These are phyloP conservation scores for Ennomos fuscantarius DNA, from an alignment of 2,888 invertebrate species.

Conservation along the genomic window DNA sequence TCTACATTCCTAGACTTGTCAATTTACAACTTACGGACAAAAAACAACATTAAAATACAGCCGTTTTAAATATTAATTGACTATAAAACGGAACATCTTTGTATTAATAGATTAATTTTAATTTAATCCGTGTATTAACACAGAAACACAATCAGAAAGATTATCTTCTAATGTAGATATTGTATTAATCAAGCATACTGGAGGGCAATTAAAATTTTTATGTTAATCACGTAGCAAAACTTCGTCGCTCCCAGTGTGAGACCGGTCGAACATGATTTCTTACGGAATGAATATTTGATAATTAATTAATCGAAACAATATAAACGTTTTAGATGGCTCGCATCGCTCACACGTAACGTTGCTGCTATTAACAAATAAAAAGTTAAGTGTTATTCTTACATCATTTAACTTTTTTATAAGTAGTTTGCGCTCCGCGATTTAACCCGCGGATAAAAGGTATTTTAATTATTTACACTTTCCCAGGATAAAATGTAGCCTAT, in stretches of 20 bases:
- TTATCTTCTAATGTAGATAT: conserved; percentile 54
- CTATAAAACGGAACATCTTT: conserved; percentile 50
- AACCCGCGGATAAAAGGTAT: no score
- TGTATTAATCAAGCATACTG: conserved; percentile 58
- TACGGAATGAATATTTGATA: conserved; percentile 51
- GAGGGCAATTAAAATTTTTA: conserved; percentile 77
- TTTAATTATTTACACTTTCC: no score
- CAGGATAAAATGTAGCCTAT: no score
- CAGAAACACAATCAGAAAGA: conserved; percentile 49
- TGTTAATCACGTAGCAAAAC: conserved; percentile 64
- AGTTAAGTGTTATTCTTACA: no score
- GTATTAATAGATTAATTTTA: conserved; percentile 44
- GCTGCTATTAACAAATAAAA: neutral
- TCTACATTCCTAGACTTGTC: conserved; percentile 51
- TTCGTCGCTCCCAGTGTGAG: conserved; percentile 40
- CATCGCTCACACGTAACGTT: conserved; percentile 44
- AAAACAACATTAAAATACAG: conserved; percentile 24
- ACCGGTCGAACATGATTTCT: conserved; percentile 65
- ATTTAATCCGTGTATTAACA: conserved; percentile 42
- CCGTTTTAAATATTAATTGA: conserved; percentile 50
- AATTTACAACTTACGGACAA: conserved; percentile 25
- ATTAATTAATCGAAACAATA: conserved; percentile 75
- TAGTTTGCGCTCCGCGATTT: no score
- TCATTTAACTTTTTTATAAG: no score
- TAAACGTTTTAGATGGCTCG: conserved; percentile 59